These are phyloP conservation scores for Pammene aurita DNA, from an alignment of 2,888 invertebrate species.

Conservation along the genomic window DNA sequence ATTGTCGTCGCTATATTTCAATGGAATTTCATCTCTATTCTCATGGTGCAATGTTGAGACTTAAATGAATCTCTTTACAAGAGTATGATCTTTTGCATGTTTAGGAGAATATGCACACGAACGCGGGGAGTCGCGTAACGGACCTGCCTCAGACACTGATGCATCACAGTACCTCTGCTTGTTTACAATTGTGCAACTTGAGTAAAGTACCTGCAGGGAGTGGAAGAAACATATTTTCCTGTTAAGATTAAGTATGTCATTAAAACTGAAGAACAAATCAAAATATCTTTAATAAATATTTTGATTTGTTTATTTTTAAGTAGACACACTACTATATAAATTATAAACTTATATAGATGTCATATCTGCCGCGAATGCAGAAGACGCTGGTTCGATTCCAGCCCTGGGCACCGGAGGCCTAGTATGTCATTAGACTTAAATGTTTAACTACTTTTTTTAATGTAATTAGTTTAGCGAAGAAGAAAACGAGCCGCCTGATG, in stretches of 20 bases:
- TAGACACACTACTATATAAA: no score
- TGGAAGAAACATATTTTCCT: conserved; percentile 2
- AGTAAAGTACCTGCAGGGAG: conserved; percentile 14
- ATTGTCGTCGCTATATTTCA: not conserved
- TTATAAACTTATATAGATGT: no score
- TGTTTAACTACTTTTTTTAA: no score
- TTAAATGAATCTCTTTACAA: not conserved
- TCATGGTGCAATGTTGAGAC: not conserved
- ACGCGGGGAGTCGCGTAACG: conserved; percentile 19
- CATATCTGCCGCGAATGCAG: no score
- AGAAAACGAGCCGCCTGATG: no score
- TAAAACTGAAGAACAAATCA: no score
- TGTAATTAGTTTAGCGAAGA: no score
- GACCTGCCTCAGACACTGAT: conserved; percentile 35
- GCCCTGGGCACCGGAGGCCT: no score
- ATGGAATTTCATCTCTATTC: not conserved
- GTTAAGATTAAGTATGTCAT: not conserved
- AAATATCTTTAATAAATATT: no score
- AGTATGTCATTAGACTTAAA: not conserved
- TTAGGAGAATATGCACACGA: conserved; percentile 3
- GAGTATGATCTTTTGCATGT: conserved; percentile 3
- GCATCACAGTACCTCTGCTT: conserved; percentile 21
- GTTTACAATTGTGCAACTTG: conserved; percentile 26
- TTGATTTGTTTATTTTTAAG: no score
- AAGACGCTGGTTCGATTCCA: no score